Base-by-base conservation (phyloP, 1,140 invertebrate species). In the Zaprionus capensis region DNA sequence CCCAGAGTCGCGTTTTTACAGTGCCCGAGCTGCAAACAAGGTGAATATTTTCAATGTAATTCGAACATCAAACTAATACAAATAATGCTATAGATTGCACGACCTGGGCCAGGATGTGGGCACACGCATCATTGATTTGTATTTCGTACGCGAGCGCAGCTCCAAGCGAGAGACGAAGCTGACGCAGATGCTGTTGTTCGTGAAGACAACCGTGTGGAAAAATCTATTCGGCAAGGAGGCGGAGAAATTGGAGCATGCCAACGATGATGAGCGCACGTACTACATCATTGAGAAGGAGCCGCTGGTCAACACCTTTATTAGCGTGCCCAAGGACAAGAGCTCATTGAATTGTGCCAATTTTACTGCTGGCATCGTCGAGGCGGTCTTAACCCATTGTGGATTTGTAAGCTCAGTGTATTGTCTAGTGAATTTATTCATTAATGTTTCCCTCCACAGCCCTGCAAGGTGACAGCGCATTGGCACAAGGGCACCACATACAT, bases 201-300 rank as follows among this genome's bases (percentile, higher is more conserved):
- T 99, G 2, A 99, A 99, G 93, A 97, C 97, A 56, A 98, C 98
- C 2, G 94, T 99, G 15, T 99, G 99, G 99, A 99, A 99, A 94
- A 97, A 96, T 67, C 94, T 99, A 2, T 99, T 99, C 95, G 98
- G 98, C 12, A 97, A 97, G 92, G 99, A 99, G 94, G 99, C 99
- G 61, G 99, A 99, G 92, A 99, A 99, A 93, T 93, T 99, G 66
- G 99, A 99, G 93, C 97, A 99, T 93, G 98, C 98, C 11, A 99
- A 99, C 94, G 99, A 99, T 94, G 98, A 99, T 94, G 98, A 99
- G 88, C 95, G 96, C 74, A 99, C 97, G 22, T 99, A 99, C 94
- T 99, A 99, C 91, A 97, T 99, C 15, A 99, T 99, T 90, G 99
- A 99, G 93, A 99, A 99, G 92, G 99, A 99, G 88, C 97, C 99